Evolutionary conservation across 2,888 invertebrate species (phyloP).

Genomic region (Latrodectus elegans): DNA sequence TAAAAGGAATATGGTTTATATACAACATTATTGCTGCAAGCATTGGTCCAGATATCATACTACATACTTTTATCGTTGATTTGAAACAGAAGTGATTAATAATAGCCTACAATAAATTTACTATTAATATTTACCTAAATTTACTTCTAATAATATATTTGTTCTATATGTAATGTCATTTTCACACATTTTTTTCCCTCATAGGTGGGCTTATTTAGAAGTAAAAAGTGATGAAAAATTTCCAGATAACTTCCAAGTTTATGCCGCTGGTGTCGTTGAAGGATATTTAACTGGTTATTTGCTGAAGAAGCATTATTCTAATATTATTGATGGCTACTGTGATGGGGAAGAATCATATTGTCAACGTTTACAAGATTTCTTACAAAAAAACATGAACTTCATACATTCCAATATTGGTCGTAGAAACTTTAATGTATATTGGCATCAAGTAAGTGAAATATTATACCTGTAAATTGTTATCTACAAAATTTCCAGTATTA

Average conservation of each 20-base stretch:
- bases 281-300: constrained; percentile 87
- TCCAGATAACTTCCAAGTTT: constrained; percentile 87
- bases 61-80: no score
- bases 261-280: constrained; percentile 88
- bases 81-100: no score
- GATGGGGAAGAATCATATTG: constrained; percentile 78
- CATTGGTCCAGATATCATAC: no score
- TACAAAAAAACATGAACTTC: constrained; percentile 81
- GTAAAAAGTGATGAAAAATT: constrained; percentile 75
- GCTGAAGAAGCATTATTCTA: constrained; percentile 86
- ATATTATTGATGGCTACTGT: constrained; percentile 81
- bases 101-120: no score
- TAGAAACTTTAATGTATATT: constrained; percentile 81
- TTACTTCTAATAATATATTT: no score
- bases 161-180: neutral
- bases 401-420: constrained; percentile 79
- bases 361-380: constrained; percentile 80
- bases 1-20: no score
- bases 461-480: no score
- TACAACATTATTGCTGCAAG: no score
- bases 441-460: constrained; percentile 83
- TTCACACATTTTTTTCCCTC: neutral
- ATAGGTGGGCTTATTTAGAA: constrained; percentile 66
- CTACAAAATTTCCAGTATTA: no score
- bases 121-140: no score